Base-by-base conservation (phyloP, 2,888 invertebrate genomes). In the Drepanosiphum platanoidis region DNA sequence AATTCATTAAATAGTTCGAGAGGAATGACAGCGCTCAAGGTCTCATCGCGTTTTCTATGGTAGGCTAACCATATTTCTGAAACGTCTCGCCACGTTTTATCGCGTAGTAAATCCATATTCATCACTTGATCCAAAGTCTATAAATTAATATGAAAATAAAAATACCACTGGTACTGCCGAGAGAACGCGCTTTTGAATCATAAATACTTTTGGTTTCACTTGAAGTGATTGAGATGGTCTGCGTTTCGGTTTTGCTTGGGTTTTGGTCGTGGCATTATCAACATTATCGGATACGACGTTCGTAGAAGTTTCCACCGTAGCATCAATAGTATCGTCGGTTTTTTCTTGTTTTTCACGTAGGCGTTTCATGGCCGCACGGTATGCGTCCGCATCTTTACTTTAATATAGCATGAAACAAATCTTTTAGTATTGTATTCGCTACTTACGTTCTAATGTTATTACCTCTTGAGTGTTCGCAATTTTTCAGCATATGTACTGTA, bases 181-280 rank as follows among this genome's bases (percentile, higher is more conserved):
- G 1, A 61, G 39, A 61, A 61, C 66, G 5, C 7, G 8, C 34
- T 9, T n/a, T 13, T 1, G 18, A 4, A 22, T 58, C 3, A 3
- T 0, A 36, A 22, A 18, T 82, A 82, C 81, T 72, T 82, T 84
- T 36, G 74, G 84, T 68, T 84, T 84, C 2, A 84, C n/a, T 58
- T 77, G 22, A 36, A 34, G 5, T n/a, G 84, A 15, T 58, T 77
- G 84, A 1, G 84, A 84, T 39, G 52, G 32, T 75, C 66, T 84
- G 39, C 84, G 75, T 13, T 46, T 75, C 22, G 84, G 68, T 68
- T 84, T 84, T 70, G 77, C 39, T 36, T 58, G 64, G n/a, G 36
- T 27, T 30, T 52, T 22, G 27, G 15, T 27, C 15, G 18, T 15
- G n/a, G 39, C 34, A 30, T 3, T 64, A 2, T 36, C 7, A n/a